Evolutionary conservation across 2,113 vertebrate species (phyloP).

Genomic region (Nannobrachium achirus): DNA sequence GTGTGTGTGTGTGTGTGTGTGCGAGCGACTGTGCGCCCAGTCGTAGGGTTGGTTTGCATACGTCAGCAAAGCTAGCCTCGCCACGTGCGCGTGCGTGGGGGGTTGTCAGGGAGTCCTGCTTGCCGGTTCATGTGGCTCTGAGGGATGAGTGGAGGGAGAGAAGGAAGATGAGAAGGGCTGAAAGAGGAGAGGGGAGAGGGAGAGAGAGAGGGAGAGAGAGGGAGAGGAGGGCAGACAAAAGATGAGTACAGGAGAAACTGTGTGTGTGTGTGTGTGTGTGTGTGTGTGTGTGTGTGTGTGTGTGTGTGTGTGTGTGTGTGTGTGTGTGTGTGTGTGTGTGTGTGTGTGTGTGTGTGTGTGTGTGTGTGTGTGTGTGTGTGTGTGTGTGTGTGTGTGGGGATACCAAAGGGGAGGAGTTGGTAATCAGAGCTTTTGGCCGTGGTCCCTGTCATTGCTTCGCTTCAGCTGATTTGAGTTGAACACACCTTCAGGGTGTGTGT

Average conservation of each 20-base stretch:
- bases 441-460: constrained; percentile 42
- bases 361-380: too few species aligned
- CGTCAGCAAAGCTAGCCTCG: constrained; percentile 51
- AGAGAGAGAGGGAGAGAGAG: constrained; percentile 26
- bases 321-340: too few species aligned
- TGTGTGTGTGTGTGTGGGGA: constrained; percentile 13
- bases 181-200: constrained; percentile 10
- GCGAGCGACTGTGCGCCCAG: constrained; percentile 41
- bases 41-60: constrained; percentile 46
- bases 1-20: constrained; percentile 12
- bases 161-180: too few species aligned
- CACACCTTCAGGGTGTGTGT: constrained; percentile 69
- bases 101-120: too few species aligned
- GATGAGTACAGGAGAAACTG: constrained; percentile 30
- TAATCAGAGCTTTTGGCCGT: constrained; percentile 55
- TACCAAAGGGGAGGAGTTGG: constrained; percentile 33
- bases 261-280: too few species aligned
- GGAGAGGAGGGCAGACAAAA: constrained; percentile 34
- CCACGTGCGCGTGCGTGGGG: background rate
- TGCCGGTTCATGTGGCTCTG: too few species aligned
- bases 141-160: constrained; percentile 2
- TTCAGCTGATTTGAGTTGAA: constrained; percentile 63
- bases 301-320: too few species aligned
- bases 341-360: too few species aligned
- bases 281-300: too few species aligned